phyloP scores from a whole-genome alignment of 2,888 invertebrate species.

The Euzetes globulus region DNA sequence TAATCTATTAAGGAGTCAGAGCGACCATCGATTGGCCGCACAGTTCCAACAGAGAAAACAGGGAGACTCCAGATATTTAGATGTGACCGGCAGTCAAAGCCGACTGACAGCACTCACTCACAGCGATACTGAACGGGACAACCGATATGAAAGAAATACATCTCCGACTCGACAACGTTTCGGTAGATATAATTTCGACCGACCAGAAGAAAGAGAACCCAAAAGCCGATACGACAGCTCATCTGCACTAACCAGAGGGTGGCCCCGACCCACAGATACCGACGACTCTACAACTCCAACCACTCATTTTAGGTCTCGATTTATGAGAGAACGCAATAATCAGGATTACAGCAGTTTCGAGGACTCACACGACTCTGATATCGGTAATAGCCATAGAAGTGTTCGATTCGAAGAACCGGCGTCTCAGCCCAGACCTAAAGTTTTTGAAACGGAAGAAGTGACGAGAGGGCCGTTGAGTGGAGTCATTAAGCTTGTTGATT shows the following conservation, averaged over 20 bases:
- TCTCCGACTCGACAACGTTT: slow-evolving; percentile 24
- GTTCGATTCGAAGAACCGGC: slow-evolving; percentile 58
- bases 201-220: slow-evolving; percentile 8
- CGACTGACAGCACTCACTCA: background rate
- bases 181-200: background rate
- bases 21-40: slow-evolving; percentile 79
- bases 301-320: slow-evolving; percentile 37
- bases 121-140: slow-evolving; percentile 34
- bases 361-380: slow-evolving; percentile 26
- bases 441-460: slow-evolving; percentile 80
- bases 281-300: slow-evolving; percentile 38
- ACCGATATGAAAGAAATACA: slow-evolving; percentile 3
- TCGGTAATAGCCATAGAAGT: slow-evolving; percentile 47
- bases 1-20: slow-evolving; percentile 82
- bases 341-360: slow-evolving; percentile 40
- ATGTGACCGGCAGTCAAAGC: slow-evolving; percentile 27
- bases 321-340: slow-evolving; percentile 37
- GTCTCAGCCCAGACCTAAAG: slow-evolving; percentile 50
- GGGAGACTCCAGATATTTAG: slow-evolving; percentile 21
- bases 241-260: slow-evolving; percentile 55
- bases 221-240: slow-evolving; percentile 18
- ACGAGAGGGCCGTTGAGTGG: slow-evolving; percentile 71
- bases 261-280: slow-evolving; percentile 42
- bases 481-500: slow-evolving; percentile 75
- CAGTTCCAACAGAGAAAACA: slow-evolving; percentile 50